phyloP scores from a whole-genome alignment of 64 coral and sea anemone genomes.

The Actinia tenebrosa region DNA sequence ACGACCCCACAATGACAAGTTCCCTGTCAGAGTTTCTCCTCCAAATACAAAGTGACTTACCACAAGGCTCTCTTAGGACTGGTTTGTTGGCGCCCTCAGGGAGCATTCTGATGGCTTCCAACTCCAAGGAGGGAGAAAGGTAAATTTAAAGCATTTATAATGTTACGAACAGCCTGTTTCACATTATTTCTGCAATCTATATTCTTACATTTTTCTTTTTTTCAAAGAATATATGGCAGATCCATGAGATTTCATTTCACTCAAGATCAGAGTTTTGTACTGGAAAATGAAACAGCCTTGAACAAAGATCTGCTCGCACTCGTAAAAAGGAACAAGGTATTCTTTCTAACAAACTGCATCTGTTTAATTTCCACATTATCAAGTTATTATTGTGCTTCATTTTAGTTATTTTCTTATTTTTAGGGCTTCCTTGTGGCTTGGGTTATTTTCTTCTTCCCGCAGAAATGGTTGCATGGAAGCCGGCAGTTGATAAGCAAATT shows the following conservation, averaged over 20 bases:
- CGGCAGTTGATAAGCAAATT: not conserved
- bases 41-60: constrained; percentile 8
- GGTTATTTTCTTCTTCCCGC: not conserved
- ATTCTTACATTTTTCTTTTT: not conserved
- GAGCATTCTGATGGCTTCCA: not conserved
- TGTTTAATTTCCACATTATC: too few relatives aligned
- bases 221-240: not conserved
- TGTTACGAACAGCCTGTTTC: too few relatives aligned
- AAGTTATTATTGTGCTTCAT: not conserved
- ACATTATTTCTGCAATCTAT: too few relatives aligned
- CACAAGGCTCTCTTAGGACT: not conserved
- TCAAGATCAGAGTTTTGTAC: not conserved
- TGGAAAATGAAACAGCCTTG: not conserved
- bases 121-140: not conserved
- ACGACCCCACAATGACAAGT: constrained; percentile 7
- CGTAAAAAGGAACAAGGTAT: not conserved
- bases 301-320: not conserved
- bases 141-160: not conserved
- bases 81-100: not conserved
- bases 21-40: constrained; percentile 10
- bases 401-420: not conserved
- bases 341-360: not conserved
- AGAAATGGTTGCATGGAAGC: not conserved
- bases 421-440: not conserved
- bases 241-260: not conserved